phyloP scores from a whole-genome alignment of 2,888 invertebrate genomes.

The Eucera pruinosa region DNA sequence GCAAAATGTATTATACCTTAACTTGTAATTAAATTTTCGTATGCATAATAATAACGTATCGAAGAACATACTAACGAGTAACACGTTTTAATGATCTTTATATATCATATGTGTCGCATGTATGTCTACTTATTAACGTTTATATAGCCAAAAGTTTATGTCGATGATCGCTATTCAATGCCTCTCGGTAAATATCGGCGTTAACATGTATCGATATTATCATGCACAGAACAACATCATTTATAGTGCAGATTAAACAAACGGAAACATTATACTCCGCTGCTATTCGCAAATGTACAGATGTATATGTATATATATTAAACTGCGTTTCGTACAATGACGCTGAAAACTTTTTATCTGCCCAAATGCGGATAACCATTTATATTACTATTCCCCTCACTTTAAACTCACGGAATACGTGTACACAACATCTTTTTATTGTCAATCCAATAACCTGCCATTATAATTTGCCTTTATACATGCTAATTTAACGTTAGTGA shows the following conservation, averaged over 20 bases:
- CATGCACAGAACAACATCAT: constrained; percentile 18
- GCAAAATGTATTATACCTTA: background rate
- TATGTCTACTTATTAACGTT: constrained; percentile 52
- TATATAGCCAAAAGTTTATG: constrained; percentile 14
- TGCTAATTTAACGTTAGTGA: constrained; percentile 49
- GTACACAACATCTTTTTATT: constrained; percentile 68
- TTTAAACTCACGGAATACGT: constrained; percentile 47
- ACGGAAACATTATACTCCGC: constrained; percentile 28
- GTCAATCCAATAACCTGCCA: constrained; percentile 71
- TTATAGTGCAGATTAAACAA: constrained; percentile 27
- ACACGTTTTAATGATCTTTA: constrained; percentile 37
- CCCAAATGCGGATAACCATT: constrained; percentile 24
- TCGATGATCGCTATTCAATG: constrained; percentile 20
- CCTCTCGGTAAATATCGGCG: constrained; percentile 30
- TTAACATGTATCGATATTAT: constrained; percentile 30
- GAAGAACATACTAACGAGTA: constrained; percentile 20
- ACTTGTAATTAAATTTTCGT: constrained; percentile 7
- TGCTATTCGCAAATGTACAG: constrained; percentile 50
- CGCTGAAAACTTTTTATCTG: constrained; percentile 19
- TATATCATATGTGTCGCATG: constrained; percentile 24
- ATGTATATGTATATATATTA: constrained; percentile 34
- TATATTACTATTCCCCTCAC: constrained; percentile 39
- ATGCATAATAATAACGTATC: constrained; percentile 2
- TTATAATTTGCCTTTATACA: constrained; percentile 66
- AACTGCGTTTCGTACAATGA: constrained; percentile 28